Evolutionary conservation across 2,888 invertebrate species (phyloP).

Genomic region (Hymenopus coronatus): DNA sequence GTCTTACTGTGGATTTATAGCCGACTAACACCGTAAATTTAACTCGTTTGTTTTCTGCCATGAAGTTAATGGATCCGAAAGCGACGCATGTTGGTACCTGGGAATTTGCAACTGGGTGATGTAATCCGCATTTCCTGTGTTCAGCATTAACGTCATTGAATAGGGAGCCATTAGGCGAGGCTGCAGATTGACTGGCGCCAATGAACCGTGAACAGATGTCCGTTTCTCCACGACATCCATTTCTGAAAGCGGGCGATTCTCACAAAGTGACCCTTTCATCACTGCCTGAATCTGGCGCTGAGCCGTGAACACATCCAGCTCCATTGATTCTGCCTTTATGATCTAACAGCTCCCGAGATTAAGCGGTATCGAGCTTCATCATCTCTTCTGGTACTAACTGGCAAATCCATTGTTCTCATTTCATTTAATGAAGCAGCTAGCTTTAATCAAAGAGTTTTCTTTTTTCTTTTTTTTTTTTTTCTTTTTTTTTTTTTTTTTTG

Average conservation of each 20-base stretch:
- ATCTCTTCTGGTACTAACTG: too few species aligned
- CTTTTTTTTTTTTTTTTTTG: too few species aligned
- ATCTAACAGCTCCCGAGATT: too few species aligned
- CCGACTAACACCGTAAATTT: too few species aligned
- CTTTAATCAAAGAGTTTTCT: too few species aligned
- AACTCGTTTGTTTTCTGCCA: not conserved
- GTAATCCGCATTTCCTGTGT: not conserved
- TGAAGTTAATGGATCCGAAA: not conserved
- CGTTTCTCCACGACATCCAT: not conserved
- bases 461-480: too few species aligned
- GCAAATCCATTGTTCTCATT: too few species aligned
- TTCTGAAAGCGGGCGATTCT: not conserved
- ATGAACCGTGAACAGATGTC: not conserved
- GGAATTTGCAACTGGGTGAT: not conserved
- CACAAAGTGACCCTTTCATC: not conserved
- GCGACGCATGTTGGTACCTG: not conserved
- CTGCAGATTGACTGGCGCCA: not conserved
- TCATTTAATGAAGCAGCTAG: too few species aligned
- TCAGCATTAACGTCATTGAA: not conserved
- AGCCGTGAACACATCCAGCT: too few species aligned
- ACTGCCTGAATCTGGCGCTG: not conserved
- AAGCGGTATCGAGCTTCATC: too few species aligned
- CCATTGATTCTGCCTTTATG: too few species aligned
- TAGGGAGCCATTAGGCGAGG: not conserved
- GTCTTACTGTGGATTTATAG: too few species aligned